phyloP scores from a whole-genome alignment of 2,888 invertebrate species.

The Anagyrus pseudococci region DNA sequence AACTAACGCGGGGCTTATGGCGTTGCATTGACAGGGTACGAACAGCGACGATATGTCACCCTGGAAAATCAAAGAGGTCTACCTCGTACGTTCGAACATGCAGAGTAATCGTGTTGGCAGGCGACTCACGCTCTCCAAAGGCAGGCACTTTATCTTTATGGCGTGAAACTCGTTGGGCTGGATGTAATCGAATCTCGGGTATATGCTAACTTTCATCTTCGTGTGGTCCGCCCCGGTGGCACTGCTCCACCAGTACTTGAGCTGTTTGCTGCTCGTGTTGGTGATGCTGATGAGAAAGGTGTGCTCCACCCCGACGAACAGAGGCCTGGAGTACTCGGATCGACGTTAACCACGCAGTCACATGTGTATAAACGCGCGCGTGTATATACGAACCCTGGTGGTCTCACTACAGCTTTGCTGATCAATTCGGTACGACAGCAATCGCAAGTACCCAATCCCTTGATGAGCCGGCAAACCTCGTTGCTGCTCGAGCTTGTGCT shows the following conservation, averaged over 20 bases:
- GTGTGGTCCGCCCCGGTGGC: conserved; percentile 51
- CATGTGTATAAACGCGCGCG: not conserved
- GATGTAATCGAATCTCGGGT: conserved; percentile 52
- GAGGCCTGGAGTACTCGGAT: conserved; percentile 30
- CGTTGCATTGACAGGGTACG: conserved; percentile 58
- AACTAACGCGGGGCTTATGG: conserved; percentile 44
- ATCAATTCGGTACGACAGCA: conserved; percentile 7
- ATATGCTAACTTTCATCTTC: conserved; percentile 48
- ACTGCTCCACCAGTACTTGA: conserved; percentile 43
- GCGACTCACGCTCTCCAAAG: conserved; percentile 45
- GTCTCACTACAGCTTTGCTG: conserved; percentile 36
- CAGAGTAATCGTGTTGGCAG: too few species aligned
- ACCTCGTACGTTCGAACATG: not conserved
- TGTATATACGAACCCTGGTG: conserved; percentile 33
- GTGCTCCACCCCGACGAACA: conserved; percentile 50
- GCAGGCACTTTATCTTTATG: conserved; percentile 48
- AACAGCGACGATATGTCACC: conserved; percentile 57
- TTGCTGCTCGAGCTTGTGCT: not conserved
- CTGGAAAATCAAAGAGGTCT: conserved; percentile 28
- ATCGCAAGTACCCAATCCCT: conserved; percentile 30
- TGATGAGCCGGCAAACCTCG: conserved; percentile 18
- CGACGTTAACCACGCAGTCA: too few species aligned
- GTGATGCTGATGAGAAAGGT: conserved; percentile 49
- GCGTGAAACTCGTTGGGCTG: conserved; percentile 36
- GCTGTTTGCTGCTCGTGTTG: conserved; percentile 45